These are phyloP conservation scores for Pandion haliaetus DNA, from an alignment of 2,113 vertebrate species.

Conservation along the genomic window DNA sequence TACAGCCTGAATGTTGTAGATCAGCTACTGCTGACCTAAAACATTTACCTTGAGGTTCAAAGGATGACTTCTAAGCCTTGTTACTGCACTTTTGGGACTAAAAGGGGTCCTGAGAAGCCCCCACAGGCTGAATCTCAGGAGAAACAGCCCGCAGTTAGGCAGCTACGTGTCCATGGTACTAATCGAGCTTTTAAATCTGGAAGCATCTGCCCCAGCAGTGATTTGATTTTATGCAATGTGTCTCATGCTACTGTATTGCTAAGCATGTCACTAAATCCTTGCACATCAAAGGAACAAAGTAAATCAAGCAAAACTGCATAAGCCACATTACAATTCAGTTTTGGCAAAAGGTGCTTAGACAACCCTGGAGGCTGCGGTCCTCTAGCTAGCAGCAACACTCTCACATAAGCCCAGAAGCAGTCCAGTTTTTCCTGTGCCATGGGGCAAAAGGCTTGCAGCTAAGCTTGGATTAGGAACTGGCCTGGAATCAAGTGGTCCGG, in stretches of 20 bases:
- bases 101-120: background rate
- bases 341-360: conserved; percentile 30
- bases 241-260: conserved; percentile 9
- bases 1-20: background rate
- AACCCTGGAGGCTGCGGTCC: background rate
- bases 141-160: background rate
- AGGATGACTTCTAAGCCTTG: background rate
- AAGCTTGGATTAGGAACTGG: background rate
- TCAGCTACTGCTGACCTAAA: background rate
- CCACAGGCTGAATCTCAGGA: background rate
- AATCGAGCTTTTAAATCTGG: conserved; percentile 42
- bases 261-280: conserved; percentile 59
- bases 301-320: conserved; percentile 58
- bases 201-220: conserved; percentile 42
- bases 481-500: background rate
- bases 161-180: conserved; percentile 14
- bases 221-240: conserved; percentile 58
- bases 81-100: background rate
- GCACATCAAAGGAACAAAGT: conserved; percentile 59
- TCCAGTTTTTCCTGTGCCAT: background rate
- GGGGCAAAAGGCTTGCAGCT: background rate
- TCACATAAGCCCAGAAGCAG: background rate
- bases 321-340: conserved; percentile 1
- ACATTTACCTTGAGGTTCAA: conserved; percentile 29
- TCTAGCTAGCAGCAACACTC: background rate